Evolutionary conservation across 2,888 invertebrate species (phyloP).

Genomic region (Acanthosepion esculentum): DNA sequence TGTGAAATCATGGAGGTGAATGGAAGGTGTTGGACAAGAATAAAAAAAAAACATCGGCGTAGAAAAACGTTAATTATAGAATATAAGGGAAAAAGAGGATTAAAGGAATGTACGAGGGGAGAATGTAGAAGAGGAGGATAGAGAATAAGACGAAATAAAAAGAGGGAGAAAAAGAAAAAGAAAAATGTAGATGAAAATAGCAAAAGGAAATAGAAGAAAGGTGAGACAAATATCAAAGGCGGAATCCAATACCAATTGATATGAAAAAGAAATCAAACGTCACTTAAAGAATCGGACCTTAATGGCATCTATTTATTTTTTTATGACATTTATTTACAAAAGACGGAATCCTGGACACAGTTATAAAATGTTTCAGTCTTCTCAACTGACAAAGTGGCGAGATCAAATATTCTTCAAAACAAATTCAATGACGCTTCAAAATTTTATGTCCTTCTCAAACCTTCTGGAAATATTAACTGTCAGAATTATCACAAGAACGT

Average conservation of each 20-base stretch:
- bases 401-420: neutral
- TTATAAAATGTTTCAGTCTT: neutral
- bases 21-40: no score
- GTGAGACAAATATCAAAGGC: neutral
- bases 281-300: neutral
- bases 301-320: neutral
- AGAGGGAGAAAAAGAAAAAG: neutral
- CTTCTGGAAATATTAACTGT: neutral
- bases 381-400: neutral
- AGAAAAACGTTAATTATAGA: no score
- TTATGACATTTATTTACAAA: conserved; percentile 5
- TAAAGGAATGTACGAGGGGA: neutral
- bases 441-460: neutral
- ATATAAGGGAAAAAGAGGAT: neutral
- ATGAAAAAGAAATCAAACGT: neutral
- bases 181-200: neutral
- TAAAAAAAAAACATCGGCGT: no score
- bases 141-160: neutral
- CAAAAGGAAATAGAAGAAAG: neutral
- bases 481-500: neutral
- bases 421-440: neutral
- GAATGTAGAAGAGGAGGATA: neutral
- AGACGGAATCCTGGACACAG: neutral
- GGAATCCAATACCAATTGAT: neutral
- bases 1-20: no score